Base-by-base conservation (phyloP, 2,888 invertebrate species). In the Choristoneura rosaceana region DNA sequence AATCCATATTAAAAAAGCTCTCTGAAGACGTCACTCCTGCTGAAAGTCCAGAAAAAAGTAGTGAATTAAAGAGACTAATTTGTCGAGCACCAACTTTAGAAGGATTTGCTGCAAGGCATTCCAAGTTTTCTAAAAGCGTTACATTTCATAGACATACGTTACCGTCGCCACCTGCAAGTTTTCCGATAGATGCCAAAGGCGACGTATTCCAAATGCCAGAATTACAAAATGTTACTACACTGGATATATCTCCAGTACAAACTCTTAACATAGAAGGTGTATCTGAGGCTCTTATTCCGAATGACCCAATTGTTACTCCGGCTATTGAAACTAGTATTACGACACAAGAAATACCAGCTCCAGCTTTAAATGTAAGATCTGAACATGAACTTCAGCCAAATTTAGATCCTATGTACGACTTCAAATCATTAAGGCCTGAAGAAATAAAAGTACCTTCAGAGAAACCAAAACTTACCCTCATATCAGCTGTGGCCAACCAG, bases 91-190 rank as follows among this genome's bases (percentile, higher is more conserved):
- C 97, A 75, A 98, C 98, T 74, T 94, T 98, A 80, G 98, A 98
- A 95, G 98, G 98, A 74, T 98, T 97, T 90, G 98, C 97, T 74
- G 98, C 97, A 67, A 95, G 98, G 84, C 98, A 98, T 91, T 97
- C 97, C 76, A 98, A 98, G 89, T 96, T 98, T 87, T 95, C 97
- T 67, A 98, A 98, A 94, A 97, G 98, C 90, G 98, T 98, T 76
- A 98, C 98, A 75, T 98, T 98, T 93, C 97, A 98, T 90, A 94
- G 97, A 75, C 97, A 97, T 87, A 97, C 97, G 69, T 94, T 98
- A 85, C 97, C 97, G 79, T 97, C 97, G 82, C 97, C 98, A 75
- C 97, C 97, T 75, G 85, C 90, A 75, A 95, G 95, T 84, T 93
- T 88, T 0, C 88, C 90, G 3, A 83, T 86, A 9, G 92, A 93